A percentile compares a stretch with the other conserved stretches of the same genome.
phyloP scores from a whole-genome alignment of 2,797 vertebrate genomes.

The Tapirus indicus region DNA sequence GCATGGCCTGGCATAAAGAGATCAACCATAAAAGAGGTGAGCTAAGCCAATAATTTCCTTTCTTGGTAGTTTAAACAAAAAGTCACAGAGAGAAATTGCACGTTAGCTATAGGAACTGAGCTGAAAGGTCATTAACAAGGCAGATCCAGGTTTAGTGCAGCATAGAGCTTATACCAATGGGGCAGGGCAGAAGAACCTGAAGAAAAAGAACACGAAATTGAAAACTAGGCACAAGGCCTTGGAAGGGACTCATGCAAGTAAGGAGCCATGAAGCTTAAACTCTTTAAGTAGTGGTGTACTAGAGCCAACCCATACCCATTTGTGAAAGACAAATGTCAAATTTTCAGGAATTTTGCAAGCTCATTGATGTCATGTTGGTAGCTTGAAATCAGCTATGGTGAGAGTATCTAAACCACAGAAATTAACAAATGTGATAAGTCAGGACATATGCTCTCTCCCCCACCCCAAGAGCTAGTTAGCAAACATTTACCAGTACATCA shows the following conservation, averaged over 20 bases:
- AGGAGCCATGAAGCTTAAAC: background rate
- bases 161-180: background rate
- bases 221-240: background rate
- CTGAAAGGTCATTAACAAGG: background rate
- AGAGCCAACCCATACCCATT: background rate
- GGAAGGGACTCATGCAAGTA: background rate
- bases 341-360: background rate
- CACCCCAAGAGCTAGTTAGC: background rate
- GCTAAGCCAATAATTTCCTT: background rate
- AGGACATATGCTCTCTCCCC: background rate
- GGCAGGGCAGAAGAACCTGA: background rate
- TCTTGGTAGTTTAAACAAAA: constrained; percentile 30
- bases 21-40: background rate
- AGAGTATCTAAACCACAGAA: background rate
- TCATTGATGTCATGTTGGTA: background rate
- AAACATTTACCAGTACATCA: background rate
- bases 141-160: background rate
- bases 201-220: background rate
- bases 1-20: background rate
- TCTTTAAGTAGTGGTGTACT: background rate
- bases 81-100: background rate
- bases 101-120: background rate
- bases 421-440: background rate
- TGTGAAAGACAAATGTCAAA: background rate
- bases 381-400: background rate